Percentiles rank a stretch among this genome's conserved stretches.
Conservation (phyloP, 2,797 vertebrate genomes). For the Sandelia bainsii region DNA sequence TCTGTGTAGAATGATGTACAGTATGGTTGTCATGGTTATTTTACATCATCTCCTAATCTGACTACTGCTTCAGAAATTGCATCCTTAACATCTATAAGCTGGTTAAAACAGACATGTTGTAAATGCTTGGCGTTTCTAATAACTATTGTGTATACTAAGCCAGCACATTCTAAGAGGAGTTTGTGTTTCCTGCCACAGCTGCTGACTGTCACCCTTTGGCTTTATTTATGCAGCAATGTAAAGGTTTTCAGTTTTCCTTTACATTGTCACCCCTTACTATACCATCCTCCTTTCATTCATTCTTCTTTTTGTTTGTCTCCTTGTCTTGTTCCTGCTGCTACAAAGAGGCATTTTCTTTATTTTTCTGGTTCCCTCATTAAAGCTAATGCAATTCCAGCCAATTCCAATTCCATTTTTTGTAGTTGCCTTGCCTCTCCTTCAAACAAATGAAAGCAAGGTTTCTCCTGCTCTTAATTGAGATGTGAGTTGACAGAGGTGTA, state of each 20-base stretch:
- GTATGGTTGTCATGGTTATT: neutral
- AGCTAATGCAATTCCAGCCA: constrained; percentile 59
- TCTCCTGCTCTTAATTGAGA: constrained; percentile 58
- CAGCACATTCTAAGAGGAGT: neutral
- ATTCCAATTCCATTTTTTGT: constrained; percentile 11
- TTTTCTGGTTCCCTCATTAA: constrained; percentile 57
- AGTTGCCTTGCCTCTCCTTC: constrained; percentile 18
- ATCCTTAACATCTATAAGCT: neutral
- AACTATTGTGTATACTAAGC: neutral
- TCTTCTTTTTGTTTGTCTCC: constrained; percentile 11
- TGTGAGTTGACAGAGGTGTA: constrained; percentile 36
- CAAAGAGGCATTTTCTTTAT: constrained; percentile 54
- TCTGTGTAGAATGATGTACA: neutral
- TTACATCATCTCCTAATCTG: neutral
- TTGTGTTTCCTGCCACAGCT: neutral
- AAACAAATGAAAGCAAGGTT: constrained; percentile 49
- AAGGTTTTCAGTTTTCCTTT: constrained; percentile 2
- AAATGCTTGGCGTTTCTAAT: neutral
- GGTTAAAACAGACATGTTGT: neutral
- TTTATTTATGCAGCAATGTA: neutral
- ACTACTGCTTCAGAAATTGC: neutral
- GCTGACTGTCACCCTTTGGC: neutral
- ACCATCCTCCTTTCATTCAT: constrained; percentile 18
- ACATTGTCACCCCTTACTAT: neutral
- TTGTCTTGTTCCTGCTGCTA: constrained; percentile 14